phyloP scores from a whole-genome alignment of 2,113 vertebrate genomes.

The Orientallactaga bullata region DNA sequence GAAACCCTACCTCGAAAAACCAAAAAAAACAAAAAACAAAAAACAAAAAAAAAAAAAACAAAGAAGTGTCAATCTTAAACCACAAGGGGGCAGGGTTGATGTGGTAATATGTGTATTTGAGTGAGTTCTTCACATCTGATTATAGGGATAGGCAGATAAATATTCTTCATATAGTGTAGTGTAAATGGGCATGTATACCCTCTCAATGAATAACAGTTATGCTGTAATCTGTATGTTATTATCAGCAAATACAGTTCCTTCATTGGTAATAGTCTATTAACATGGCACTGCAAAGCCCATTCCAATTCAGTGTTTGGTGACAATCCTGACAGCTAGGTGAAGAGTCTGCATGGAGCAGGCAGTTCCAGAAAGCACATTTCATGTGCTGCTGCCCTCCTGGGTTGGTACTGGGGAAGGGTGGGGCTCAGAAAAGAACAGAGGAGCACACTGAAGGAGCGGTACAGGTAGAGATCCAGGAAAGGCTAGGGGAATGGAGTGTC shows the following conservation, averaged over 20 bases:
- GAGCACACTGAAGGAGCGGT: not conserved
- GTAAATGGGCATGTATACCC: not conserved
- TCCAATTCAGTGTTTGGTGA: not conserved
- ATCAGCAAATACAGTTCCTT: not conserved
- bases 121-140: not conserved
- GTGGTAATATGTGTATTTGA: not conserved
- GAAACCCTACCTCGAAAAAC: too few species aligned
- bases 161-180: constrained; percentile 1
- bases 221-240: not conserved
- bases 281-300: not conserved
- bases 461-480: not conserved
- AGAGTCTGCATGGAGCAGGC: not conserved
- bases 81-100: constrained; percentile 69
- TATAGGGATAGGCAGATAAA: not conserved
- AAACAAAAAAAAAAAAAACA: too few species aligned
- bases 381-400: not conserved
- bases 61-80: too few species aligned
- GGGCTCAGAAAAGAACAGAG: constrained; percentile 11
- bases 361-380: not conserved
- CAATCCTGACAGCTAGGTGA: not conserved
- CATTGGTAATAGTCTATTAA: not conserved
- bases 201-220: not conserved
- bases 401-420: not conserved
- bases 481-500: not conserved
- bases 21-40: too few species aligned